Evolutionary conservation across 1,140 invertebrate genomes (phyloP).

Genomic region (Papilio machaon): DNA sequence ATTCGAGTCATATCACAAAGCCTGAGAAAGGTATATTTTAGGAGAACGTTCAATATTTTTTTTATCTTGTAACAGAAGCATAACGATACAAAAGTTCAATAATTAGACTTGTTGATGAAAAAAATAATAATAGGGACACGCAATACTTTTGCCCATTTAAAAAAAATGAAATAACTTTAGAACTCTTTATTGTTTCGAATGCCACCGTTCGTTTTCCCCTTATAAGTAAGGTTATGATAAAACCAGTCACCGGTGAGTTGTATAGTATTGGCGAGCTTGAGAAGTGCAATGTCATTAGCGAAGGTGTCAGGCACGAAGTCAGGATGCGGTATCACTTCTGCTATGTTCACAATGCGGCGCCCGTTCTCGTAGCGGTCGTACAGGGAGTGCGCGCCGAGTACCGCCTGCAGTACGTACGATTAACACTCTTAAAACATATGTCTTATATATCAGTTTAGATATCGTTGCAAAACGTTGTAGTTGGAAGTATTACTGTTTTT

Average conservation of each 20-base stretch:
- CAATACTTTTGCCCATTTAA: too few relatives aligned
- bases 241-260: slow-evolving; percentile 62
- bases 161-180: too few relatives aligned
- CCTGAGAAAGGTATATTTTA: too few relatives aligned
- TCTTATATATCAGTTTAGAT: background rate
- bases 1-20: background rate
- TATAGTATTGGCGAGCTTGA: slow-evolving; percentile 82
- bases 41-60: too few relatives aligned
- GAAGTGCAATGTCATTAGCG: slow-evolving; percentile 87
- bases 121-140: too few relatives aligned
- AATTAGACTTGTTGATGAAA: too few relatives aligned
- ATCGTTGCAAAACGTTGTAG: too few relatives aligned
- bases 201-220: background rate
- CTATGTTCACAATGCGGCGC: slow-evolving; percentile 83
- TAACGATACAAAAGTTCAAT: too few relatives aligned
- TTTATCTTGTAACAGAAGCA: too few relatives aligned
- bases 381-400: slow-evolving; percentile 67
- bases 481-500: too few relatives aligned
- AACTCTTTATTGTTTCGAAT: too few relatives aligned
- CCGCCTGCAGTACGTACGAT: slow-evolving; percentile 51
- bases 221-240: background rate
- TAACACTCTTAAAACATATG: background rate
- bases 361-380: slow-evolving; percentile 76
- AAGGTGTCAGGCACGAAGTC: slow-evolving; percentile 83
- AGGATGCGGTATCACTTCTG: slow-evolving; percentile 85